phyloP scores from a whole-genome alignment of 1,140 invertebrate species.

The Megathymus violae region DNA sequence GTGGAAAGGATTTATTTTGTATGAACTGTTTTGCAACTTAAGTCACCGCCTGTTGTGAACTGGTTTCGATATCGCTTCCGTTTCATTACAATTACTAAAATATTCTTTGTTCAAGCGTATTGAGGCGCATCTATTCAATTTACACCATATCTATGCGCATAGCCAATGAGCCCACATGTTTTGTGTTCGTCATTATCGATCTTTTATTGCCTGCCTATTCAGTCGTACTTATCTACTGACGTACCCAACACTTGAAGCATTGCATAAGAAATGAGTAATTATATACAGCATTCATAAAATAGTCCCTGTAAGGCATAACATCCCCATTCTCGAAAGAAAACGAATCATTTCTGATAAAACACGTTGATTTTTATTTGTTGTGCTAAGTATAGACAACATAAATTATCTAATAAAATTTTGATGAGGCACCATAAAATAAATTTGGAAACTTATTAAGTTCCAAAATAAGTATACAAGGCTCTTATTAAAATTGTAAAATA shows the following conservation, averaged over 20 bases:
- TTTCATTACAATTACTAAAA: slow-evolving; percentile 55
- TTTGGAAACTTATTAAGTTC: too few species aligned
- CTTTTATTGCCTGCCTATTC: slow-evolving; percentile 31
- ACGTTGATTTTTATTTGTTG: too few species aligned
- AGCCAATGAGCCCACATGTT: slow-evolving; percentile 72
- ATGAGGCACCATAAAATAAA: too few species aligned
- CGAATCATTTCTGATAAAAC: too few species aligned
- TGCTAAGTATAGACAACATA: too few species aligned
- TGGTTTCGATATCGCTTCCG: slow-evolving; percentile 60
- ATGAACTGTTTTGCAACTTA: neutral
- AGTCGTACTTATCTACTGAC: neutral
- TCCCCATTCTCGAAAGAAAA: too few species aligned
- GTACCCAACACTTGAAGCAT: neutral
- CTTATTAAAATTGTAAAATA: too few species aligned
- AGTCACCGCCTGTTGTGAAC: slow-evolving; percentile 23
- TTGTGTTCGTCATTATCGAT: slow-evolving; percentile 40
- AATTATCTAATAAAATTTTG: too few species aligned
- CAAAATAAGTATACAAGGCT: too few species aligned
- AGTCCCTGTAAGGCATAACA: too few species aligned
- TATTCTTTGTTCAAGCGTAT: slow-evolving; percentile 66
- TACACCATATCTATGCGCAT: slow-evolving; percentile 72
- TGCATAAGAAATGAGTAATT: neutral
- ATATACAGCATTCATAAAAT: neutral
- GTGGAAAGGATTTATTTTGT: neutral
- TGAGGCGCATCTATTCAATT: slow-evolving; percentile 72